Percentiles rank a stretch among this genome's conserved stretches.
These are phyloP conservation scores for Sebastes vulpes DNA, from an alignment of 2,797 vertebrate species.

Conservation along the genomic window DNA sequence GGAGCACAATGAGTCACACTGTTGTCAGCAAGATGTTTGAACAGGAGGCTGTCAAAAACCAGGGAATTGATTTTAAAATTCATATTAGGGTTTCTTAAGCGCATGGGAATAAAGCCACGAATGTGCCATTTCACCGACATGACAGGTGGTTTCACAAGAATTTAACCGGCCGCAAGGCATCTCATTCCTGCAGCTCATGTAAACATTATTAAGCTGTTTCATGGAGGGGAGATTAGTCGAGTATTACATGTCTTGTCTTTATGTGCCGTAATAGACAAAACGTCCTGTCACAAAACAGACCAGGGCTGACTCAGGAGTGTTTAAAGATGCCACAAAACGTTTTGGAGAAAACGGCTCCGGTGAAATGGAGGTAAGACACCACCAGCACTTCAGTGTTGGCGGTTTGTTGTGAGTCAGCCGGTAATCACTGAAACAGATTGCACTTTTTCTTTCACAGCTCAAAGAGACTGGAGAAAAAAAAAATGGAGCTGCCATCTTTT, in stretches of 20 bases:
- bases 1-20: neutral
- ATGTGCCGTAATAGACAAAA: conserved; percentile 17
- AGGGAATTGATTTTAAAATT: conserved; percentile 10
- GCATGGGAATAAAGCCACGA: neutral
- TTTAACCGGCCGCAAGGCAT: neutral
- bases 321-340: conserved; percentile 32
- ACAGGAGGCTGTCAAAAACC: conserved; percentile 5
- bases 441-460: conserved; percentile 48
- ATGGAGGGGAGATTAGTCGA: neutral
- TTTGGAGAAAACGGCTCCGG: conserved; percentile 10
- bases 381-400: conserved; percentile 21
- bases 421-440: conserved; percentile 62
- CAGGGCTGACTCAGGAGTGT: neutral
- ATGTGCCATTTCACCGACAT: conserved; percentile 8
- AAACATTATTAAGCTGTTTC: conserved; percentile 21
- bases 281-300: neutral
- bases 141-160: conserved; percentile 17
- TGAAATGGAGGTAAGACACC: conserved; percentile 37
- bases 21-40: conserved; percentile 10
- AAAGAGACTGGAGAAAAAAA: conserved; percentile 42
- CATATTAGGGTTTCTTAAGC: neutral
- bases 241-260: neutral
- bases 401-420: conserved; percentile 43
- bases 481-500: conserved; percentile 17
- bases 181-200: conserved; percentile 23